Base-by-base conservation (phyloP, 2,113 vertebrate genomes). In the Nannospalax galili region DNA sequence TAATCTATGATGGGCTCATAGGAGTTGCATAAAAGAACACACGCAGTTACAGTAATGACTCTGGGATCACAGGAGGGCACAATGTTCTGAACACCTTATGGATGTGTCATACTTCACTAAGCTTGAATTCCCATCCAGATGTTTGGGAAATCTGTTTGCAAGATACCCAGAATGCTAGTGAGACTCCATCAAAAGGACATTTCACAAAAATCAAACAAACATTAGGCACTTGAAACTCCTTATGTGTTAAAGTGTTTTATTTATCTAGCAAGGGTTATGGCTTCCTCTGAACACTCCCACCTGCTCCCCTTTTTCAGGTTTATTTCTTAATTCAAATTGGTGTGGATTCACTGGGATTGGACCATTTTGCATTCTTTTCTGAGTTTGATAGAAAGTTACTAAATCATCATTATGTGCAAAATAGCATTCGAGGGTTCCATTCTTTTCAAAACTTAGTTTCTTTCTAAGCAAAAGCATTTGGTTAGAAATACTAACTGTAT, bases 111-210 rank as follows among this genome's bases (percentile, higher is more conserved):
- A 67, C 37, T 94, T 96, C 6, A 42, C 35, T 45, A 42, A 56
- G 16, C 35, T 82, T 90, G 24, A 90, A 69, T 30, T 93, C 80
- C 65, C n/a, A 64, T 79, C 26, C 60, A 92, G 70, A 92, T 87
- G 58, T 84, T 93, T 81, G 67, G 30, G 64, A 93, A 89, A 93
- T 92, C 58, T 93, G 72, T 79, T 95, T 93, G 84, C 32, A 89
- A 35, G 62, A 73, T 69, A 88, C 22, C 20, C 58, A 65, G 30
- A 22, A 84, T 78, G 28, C n/a, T 52, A 60, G 58, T 65, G 64
- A 86, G 81, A 94, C 52, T 58, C 5, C 79, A 84, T 90, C 65
- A 94, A 58, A 91, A 92, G 26, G 22, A 67, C 77, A 7, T 95
- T 72, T 93, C 30, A 81, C 75, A 87, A 75, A 95, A 93, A 88